phyloP scores from a whole-genome alignment of 2,113 vertebrate species.

The Polyodon spathula region DNA sequence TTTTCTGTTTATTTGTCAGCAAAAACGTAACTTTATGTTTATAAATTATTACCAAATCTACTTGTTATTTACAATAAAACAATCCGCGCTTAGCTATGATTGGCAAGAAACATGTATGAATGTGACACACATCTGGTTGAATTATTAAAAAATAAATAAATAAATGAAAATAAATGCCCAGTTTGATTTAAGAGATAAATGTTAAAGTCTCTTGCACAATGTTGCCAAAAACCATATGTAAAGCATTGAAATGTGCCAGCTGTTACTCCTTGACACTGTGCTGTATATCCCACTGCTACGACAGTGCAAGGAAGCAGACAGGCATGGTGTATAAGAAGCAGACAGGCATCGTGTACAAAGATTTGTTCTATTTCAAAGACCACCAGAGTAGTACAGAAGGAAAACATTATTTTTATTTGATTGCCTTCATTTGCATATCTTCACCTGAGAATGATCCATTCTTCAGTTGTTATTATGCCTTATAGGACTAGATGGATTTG shows the following conservation, averaged over 20 bases:
- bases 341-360: slow-evolving; percentile 4
- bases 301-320: slow-evolving; percentile 5
- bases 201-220: slow-evolving; percentile 1
- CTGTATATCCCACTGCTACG: slow-evolving; percentile 18
- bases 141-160: slow-evolving; percentile 15
- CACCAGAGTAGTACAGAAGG: too few relatives aligned
- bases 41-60: slow-evolving; percentile 4
- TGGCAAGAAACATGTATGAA: slow-evolving; percentile 33
- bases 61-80: slow-evolving; percentile 52
- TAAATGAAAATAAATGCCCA: slow-evolving; percentile 7
- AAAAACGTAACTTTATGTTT: too few relatives aligned
- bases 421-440: too few relatives aligned
- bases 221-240: slow-evolving; percentile 26
- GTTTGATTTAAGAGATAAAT: neutral
- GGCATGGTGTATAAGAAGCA: neutral
- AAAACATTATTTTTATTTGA: too few relatives aligned
- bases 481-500: too few relatives aligned
- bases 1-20: too few relatives aligned
- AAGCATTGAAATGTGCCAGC: slow-evolving; percentile 33
- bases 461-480: too few relatives aligned
- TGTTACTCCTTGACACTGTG: slow-evolving; percentile 33
- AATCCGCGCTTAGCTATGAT: slow-evolving; percentile 33
- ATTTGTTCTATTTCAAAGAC: too few relatives aligned
- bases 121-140: slow-evolving; percentile 24
- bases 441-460: too few relatives aligned